A percentile compares a stretch with the other conserved stretches of the same genome.
Evolutionary conservation across 2,797 vertebrate genomes (phyloP).

Genomic region (Salarias fasciatus): DNA sequence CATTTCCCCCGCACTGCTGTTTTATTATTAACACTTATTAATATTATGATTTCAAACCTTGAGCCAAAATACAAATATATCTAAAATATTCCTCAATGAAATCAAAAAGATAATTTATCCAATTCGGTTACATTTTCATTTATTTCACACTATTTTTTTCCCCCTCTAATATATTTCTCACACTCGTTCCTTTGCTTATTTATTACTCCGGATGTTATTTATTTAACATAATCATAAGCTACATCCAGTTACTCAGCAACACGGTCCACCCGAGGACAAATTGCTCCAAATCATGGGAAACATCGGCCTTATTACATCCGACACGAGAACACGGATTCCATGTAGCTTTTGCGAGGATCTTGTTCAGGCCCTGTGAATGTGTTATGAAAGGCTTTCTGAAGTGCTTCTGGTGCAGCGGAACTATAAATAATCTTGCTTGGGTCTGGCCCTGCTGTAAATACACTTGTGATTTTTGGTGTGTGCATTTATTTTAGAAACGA

Average conservation of each 20-base stretch:
- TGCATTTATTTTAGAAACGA: slow-evolving; percentile 64
- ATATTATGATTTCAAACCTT: too few species aligned
- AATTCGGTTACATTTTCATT: too few species aligned
- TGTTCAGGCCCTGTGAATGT: slow-evolving; percentile 66
- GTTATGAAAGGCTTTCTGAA: slow-evolving; percentile 64
- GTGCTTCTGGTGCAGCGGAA: slow-evolving; percentile 62
- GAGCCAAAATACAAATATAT: too few species aligned
- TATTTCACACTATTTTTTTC: too few species aligned
- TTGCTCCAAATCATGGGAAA: slow-evolving; percentile 10
- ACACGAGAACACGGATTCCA: slow-evolving; percentile 6
- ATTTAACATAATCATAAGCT: too few species aligned
- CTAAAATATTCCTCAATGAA: too few species aligned
- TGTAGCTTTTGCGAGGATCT: slow-evolving; percentile 51
- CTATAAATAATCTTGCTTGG: slow-evolving; percentile 68
- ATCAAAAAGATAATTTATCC: too few species aligned
- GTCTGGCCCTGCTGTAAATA: slow-evolving; percentile 79
- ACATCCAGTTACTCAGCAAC: background rate
- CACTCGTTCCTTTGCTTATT: too few species aligned
- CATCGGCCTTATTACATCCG: slow-evolving; percentile 33
- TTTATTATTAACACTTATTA: too few species aligned
- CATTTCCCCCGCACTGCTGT: too few species aligned
- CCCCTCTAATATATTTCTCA: too few species aligned
- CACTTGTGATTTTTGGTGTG: slow-evolving; percentile 54
- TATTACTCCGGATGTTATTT: too few species aligned
- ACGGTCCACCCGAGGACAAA: slow-evolving; percentile 6